Percentiles rank a stretch among this genome's conserved stretches.
Evolutionary conservation across 2,113 vertebrate genomes (phyloP).

Genomic region (Nothobranchius furzeri): DNA sequence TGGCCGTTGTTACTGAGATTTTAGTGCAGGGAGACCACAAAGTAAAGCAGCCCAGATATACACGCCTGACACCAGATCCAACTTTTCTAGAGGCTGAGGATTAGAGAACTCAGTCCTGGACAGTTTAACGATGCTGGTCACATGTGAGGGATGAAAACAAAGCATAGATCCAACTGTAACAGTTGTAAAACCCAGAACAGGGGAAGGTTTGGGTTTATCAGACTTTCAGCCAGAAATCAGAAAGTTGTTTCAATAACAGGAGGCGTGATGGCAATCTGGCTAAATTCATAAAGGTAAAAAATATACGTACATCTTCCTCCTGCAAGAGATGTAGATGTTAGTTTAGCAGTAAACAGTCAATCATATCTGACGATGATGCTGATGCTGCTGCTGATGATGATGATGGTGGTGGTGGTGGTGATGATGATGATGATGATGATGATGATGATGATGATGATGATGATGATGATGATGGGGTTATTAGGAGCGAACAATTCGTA

Average conservation of each 20-base stretch:
- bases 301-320: neutral
- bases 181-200: conserved; percentile 15
- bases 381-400: no score
- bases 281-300: neutral
- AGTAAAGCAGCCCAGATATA: conserved; percentile 16
- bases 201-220: conserved; percentile 18
- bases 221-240: conserved; percentile 4
- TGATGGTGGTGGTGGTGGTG: no score
- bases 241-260: neutral
- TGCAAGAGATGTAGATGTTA: no score
- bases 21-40: conserved; percentile 27
- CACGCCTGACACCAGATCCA: conserved; percentile 16
- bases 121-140: conserved; percentile 17
- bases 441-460: no score
- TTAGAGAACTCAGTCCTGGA: conserved; percentile 17
- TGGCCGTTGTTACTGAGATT: conserved; percentile 7
- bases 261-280: neutral
- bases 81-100: neutral
- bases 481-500: no score
- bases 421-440: no score
- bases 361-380: no score
- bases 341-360: no score
- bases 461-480: no score
- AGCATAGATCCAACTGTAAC: conserved; percentile 13
- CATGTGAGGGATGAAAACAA: conserved; percentile 1